These are phyloP conservation scores for Alces alces DNA, from an alignment of 2,113 vertebrate species.

Conservation along the genomic window DNA sequence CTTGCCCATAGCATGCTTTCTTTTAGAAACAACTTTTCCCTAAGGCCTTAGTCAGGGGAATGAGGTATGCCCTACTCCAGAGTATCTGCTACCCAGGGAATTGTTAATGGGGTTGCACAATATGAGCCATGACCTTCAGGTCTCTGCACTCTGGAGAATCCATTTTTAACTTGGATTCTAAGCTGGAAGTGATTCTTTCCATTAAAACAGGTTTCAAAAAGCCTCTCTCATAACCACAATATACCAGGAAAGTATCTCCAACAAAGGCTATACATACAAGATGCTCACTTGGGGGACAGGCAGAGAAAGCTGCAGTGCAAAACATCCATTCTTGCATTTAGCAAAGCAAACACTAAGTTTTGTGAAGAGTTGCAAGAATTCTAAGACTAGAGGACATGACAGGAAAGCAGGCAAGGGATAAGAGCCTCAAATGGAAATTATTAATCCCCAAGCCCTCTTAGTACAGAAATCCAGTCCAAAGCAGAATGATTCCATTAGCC, in stretches of 20 bases:
- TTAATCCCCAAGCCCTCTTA: background rate
- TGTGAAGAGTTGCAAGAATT: background rate
- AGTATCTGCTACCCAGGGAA: background rate
- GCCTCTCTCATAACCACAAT: background rate
- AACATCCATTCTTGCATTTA: background rate
- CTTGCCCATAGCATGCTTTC: background rate
- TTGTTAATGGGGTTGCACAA: slow-evolving; percentile 1
- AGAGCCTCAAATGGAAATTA: background rate
- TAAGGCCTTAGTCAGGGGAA: background rate
- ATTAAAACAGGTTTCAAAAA: background rate
- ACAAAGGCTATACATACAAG: background rate
- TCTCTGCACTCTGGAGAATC: slow-evolving; percentile 9
- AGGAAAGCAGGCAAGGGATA: background rate
- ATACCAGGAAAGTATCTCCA: background rate
- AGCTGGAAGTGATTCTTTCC: background rate
- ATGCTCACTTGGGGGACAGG: background rate
- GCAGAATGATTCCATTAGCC: background rate
- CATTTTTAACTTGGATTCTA: slow-evolving; percentile 34
- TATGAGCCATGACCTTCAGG: background rate
- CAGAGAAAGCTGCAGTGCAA: background rate
- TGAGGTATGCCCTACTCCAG: background rate
- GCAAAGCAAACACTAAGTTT: background rate
- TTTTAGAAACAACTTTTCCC: slow-evolving; percentile 14
- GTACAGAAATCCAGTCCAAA: background rate
- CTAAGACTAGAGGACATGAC: background rate